Evolutionary conservation across 2,797 vertebrate species (phyloP), one percentile per base, ranked within the genome.

Genomic region (Pseudomugil tenellus): DNA sequence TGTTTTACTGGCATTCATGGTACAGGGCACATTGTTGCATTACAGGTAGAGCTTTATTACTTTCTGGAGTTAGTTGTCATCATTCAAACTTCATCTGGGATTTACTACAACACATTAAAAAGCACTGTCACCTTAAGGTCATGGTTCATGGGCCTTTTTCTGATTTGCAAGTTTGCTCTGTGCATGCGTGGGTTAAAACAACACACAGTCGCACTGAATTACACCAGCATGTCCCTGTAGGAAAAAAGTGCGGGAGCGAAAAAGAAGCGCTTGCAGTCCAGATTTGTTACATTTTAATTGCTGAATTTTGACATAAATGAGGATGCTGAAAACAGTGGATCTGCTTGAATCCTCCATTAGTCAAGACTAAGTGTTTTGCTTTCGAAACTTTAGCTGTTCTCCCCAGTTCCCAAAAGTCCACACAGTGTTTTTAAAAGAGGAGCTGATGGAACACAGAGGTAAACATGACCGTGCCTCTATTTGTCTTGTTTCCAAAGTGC

Each of bases 61-160:
- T 77, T 58, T 53, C 58, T 49, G 21, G 11, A 49, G 9, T n/a
- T 49, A 23, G 43, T 46, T 21, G 19, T 21, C 43, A 46, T 46
- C n/a, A 10, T 1, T n/a, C 43, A 46, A 46, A 5, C 19, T 8
- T 46, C 7, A 5, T 46, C 14, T 37, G 13, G 35, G 35, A 37
- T 13, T 37, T 37, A 37, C 12, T 14, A 35, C 34, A 10, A 34
- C 12, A 2, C 35, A 10, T 37, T 37, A 37, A 37, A 11, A 37
- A 37, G 35, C 34, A 2, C 35, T 4, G 13, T 14, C 4, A 14
- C 35, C 12, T 39, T 13, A 39, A 13, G 16, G 35, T 14, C 13
- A 39, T 14, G 34, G 34, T 35, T 35, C 12, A 37, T 11, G 35
- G 35, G 11, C 11, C 35, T 37, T 14, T 37, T 4, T 37, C 11